Conservation (phyloP, 2,888 invertebrate genomes). For the Drosophila anceps region DNA sequence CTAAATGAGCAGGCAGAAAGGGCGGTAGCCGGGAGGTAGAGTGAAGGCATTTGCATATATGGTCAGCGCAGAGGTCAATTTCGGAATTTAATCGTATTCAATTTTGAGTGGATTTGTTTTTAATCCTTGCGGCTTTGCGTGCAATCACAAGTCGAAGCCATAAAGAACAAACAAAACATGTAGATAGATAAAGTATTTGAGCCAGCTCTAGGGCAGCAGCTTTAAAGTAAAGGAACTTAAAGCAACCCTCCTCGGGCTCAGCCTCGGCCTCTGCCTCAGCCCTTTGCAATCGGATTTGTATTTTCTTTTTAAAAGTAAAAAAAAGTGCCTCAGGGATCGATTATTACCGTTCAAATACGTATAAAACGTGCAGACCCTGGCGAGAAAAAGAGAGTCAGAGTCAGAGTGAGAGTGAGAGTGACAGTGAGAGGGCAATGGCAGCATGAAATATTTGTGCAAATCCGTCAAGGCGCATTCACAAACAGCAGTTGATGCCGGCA, state of each 20-base stretch:
- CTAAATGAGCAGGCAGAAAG: conserved; percentile 24
- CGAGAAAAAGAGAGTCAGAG: conserved; percentile 15
- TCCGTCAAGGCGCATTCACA: conserved; percentile 49
- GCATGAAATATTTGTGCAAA: conserved; percentile 53
- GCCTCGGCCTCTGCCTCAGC: conserved; percentile 11
- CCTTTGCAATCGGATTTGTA: conserved; percentile 83
- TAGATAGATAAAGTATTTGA: background rate
- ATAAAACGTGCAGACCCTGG: conserved; percentile 82
- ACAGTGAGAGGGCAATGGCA: conserved; percentile 3
- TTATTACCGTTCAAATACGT: conserved; percentile 85
- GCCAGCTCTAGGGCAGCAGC: background rate
- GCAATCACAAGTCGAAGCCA: conserved; percentile 54
- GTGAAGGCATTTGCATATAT: conserved; percentile 60
- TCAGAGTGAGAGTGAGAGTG: conserved; percentile 1
- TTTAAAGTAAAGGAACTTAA: conserved; percentile 43
- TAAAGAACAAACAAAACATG: conserved; percentile 14
- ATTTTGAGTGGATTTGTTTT: conserved; percentile 79
- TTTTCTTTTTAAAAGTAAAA: conserved; percentile 35
- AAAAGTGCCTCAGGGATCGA: conserved; percentile 85
- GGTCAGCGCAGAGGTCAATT: conserved; percentile 76
- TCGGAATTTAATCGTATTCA: conserved; percentile 75
- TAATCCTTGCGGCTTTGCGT: conserved; percentile 63
- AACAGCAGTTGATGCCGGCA: conserved; percentile 23
- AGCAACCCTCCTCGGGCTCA: conserved; percentile 33
- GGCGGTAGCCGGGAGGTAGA: background rate